Conservation (phyloP, 2,113 vertebrate species). For the Eptesicus fuscus region DNA sequence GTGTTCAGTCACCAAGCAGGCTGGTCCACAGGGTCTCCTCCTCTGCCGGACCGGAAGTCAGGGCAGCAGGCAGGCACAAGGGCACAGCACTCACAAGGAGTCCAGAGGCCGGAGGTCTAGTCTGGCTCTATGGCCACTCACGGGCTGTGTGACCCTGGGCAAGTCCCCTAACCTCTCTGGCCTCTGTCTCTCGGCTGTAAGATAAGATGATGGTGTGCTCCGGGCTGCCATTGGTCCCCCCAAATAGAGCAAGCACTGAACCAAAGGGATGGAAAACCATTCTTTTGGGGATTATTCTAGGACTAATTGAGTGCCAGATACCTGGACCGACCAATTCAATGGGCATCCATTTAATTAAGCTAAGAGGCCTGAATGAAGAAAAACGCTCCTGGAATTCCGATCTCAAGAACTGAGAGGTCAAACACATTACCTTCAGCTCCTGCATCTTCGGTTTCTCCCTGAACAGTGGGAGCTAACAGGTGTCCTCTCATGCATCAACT, state of each 20-base stretch:
- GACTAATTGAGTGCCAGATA: background rate
- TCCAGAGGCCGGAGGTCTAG: background rate
- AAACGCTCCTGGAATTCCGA: background rate
- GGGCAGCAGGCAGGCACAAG: background rate
- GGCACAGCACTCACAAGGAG: background rate
- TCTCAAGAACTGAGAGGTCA: background rate
- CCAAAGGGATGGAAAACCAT: background rate
- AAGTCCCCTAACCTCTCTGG: background rate
- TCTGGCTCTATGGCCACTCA: background rate
- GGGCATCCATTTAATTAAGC: background rate
- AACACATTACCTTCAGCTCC: background rate
- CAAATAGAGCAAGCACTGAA: background rate
- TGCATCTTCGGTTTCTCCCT: background rate
- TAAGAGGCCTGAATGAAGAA: background rate
- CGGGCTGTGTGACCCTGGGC: background rate
- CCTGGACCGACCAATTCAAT: background rate
- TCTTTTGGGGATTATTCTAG: background rate
- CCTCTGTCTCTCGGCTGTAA: background rate
- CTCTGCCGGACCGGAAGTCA: background rate
- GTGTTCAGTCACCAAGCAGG: background rate
- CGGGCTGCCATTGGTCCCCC: background rate
- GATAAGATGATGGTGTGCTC: background rate
- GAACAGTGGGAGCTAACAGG: background rate
- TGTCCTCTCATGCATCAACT: background rate
- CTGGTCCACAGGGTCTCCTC: background rate